phyloP scores from a whole-genome alignment of 2,888 invertebrate species.

The Aphidius colemani region DNA sequence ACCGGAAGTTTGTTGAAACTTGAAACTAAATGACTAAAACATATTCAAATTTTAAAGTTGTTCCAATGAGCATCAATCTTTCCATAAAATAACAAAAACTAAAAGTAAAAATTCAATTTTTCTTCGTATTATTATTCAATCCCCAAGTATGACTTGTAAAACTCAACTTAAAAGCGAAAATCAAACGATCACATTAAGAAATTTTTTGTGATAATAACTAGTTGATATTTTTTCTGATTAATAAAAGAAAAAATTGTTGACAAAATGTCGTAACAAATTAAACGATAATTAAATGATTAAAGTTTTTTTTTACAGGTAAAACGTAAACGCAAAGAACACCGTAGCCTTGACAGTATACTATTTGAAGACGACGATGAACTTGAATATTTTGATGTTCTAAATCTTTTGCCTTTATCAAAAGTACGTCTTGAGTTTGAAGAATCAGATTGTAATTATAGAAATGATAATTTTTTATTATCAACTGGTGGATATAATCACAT shows the following conservation, averaged over 20 bases:
- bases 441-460: constrained; percentile 33
- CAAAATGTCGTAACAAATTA: too few species aligned
- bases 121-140: too few species aligned
- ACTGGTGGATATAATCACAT: background rate
- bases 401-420: constrained; percentile 55
- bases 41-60: too few species aligned
- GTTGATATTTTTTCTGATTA: background rate
- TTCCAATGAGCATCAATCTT: too few species aligned
- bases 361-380: constrained; percentile 56
- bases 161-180: too few species aligned
- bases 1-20: too few species aligned
- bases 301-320: constrained; percentile 47
- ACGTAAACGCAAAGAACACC: constrained; percentile 56
- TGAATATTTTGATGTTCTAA: constrained; percentile 56
- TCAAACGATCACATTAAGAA: too few species aligned
- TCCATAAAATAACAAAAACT: too few species aligned
- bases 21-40: too few species aligned
- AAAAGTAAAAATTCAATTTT: too few species aligned
- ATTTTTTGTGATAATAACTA: too few species aligned
- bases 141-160: too few species aligned
- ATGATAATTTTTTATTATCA: constrained; percentile 22
- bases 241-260: constrained; percentile 2
- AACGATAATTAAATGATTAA: background rate
- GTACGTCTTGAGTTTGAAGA: constrained; percentile 53
- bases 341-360: constrained; percentile 56